Evolutionary conservation across 2,888 invertebrate genomes (phyloP).

Genomic region (Pollenia amentaria): DNA sequence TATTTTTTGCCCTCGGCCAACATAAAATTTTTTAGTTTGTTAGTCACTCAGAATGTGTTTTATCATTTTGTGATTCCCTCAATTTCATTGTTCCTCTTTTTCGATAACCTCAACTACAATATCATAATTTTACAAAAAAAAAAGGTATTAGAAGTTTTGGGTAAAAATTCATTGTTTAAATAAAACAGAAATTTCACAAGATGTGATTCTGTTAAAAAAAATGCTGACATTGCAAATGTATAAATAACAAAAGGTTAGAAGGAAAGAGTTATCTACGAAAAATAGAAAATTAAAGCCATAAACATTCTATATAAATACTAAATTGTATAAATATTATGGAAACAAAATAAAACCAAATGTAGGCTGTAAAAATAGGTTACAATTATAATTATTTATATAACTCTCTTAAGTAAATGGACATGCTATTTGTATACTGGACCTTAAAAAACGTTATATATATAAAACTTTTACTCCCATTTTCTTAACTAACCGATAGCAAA

Average conservation of each 20-base stretch:
- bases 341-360: neutral
- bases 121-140: slow-evolving; percentile 22
- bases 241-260: slow-evolving; percentile 37
- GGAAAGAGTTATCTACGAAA: neutral
- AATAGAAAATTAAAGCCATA: neutral
- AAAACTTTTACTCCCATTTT: too few relatives aligned
- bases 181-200: slow-evolving; percentile 25
- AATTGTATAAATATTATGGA: neutral
- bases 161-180: slow-evolving; percentile 16
- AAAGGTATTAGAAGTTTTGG: slow-evolving; percentile 33
- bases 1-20: slow-evolving; percentile 56
- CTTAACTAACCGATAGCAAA: too few relatives aligned
- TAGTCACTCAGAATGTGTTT: neutral
- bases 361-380: neutral
- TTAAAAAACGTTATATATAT: too few relatives aligned
- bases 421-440: too few relatives aligned
- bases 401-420: too few relatives aligned
- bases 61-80: slow-evolving; percentile 10
- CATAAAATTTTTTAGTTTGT: slow-evolving; percentile 31
- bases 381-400: neutral
- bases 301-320: neutral
- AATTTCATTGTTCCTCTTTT: slow-evolving; percentile 32
- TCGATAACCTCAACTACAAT: slow-evolving; percentile 6
- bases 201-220: neutral
- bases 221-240: slow-evolving; percentile 45